Evolutionary conservation across 1,140 invertebrate species (phyloP).

Genomic region (Fopius arisanus): DNA sequence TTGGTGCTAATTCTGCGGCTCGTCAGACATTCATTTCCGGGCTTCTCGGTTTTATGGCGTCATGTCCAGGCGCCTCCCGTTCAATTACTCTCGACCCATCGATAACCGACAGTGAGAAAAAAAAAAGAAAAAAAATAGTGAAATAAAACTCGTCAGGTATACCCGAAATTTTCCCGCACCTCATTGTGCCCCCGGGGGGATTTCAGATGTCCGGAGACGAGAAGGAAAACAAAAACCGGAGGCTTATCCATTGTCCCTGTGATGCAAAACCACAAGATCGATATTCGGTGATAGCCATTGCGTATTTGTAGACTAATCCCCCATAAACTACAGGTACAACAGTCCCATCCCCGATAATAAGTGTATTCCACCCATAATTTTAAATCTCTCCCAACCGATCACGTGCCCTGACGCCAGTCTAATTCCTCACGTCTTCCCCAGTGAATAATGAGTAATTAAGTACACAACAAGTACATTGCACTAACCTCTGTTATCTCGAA

Average conservation of each 20-base stretch:
- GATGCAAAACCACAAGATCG: neutral
- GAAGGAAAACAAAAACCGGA: neutral
- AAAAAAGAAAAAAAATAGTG: neutral
- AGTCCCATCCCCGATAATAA: no score
- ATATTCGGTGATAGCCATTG: neutral
- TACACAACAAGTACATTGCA: neutral
- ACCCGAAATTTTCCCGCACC: neutral
- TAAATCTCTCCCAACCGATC: no score
- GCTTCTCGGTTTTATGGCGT: conserved; percentile 34
- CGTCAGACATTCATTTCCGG: conserved; percentile 36
- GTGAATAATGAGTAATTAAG: neutral
- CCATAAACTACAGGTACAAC: neutral
- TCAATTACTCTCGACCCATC: conserved; percentile 30
- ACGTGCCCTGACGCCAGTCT: neutral
- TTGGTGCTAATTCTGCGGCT: conserved; percentile 32
- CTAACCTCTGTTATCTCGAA: neutral
- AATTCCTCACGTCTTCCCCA: neutral
- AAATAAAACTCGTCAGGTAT: conserved; percentile 2
- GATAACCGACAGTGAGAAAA: neutral
- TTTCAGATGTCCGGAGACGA: neutral
- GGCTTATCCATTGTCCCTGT: neutral
- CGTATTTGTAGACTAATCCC: neutral
- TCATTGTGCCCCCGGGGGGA: neutral
- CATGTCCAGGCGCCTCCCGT: conserved; percentile 29
- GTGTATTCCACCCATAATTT: no score